These are phyloP conservation scores for Leistus spinibarbis DNA, from an alignment of 2,888 invertebrate species.

Conservation along the genomic window DNA sequence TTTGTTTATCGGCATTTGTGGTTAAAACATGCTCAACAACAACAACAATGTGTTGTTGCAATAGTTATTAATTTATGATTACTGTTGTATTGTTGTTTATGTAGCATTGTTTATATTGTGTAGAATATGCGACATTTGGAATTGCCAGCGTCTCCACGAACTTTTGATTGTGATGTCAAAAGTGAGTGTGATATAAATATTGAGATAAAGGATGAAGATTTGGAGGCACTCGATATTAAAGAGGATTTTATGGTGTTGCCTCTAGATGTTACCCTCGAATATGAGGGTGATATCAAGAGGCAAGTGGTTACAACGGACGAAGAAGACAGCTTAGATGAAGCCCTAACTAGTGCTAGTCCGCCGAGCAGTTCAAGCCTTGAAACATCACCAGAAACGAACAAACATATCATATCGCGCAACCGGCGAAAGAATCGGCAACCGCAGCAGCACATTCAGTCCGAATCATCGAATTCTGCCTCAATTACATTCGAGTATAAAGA, in stretches of 20 bases:
- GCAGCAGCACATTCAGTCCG: conserved; percentile 50
- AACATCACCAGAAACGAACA: conserved; percentile 39
- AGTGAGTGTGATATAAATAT: conserved; percentile 24
- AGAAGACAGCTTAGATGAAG: conserved; percentile 41
- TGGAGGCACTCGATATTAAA: conserved; percentile 45
- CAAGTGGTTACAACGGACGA: conserved; percentile 43
- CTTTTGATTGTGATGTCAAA: conserved; percentile 25
- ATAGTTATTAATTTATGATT: background rate
- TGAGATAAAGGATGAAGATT: conserved; percentile 46
- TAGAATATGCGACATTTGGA: conserved; percentile 30
- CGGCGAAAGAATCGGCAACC: conserved; percentile 52
- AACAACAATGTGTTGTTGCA: too few species aligned
- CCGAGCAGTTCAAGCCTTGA: conserved; percentile 41
- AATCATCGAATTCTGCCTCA: conserved; percentile 35
- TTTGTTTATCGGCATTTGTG: conserved; percentile 8
- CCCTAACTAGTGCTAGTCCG: conserved; percentile 22
- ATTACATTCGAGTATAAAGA: conserved; percentile 36
- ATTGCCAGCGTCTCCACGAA: conserved; percentile 18
- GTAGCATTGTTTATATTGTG: conserved; percentile 4
- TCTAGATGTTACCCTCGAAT: conserved; percentile 41
- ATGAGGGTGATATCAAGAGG: conserved; percentile 1
- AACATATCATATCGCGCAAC: conserved; percentile 46
- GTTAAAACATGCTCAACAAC: background rate
- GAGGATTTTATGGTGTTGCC: conserved; percentile 47
- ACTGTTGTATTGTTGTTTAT: background rate